Evolutionary conservation across 1,140 invertebrate genomes (phyloP).

Genomic region (Dufourea novaeangliae): DNA sequence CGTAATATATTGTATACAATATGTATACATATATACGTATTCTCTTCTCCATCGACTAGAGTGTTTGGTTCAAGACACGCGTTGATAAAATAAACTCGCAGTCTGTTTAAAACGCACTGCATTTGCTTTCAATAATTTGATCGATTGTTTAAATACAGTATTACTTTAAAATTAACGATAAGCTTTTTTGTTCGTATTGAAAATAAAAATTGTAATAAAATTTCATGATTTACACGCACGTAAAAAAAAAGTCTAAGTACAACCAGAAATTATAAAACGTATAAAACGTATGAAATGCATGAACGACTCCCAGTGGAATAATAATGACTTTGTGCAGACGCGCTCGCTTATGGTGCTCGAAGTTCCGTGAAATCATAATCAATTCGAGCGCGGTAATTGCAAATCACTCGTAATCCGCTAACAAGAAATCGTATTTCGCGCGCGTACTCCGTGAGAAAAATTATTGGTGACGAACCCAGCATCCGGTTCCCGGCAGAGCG

Average conservation of each 20-base stretch:
- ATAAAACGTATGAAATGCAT: conserved; percentile 17
- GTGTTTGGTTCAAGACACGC: conserved; percentile 16
- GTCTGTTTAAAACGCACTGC: background rate
- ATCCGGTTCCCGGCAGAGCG: conserved; percentile 63
- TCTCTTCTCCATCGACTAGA: conserved; percentile 44
- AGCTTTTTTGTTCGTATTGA: background rate
- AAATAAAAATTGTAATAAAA: background rate
- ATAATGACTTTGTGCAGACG: background rate
- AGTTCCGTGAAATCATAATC: background rate
- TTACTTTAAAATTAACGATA: background rate
- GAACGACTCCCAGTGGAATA: conserved; percentile 12
- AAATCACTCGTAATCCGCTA: background rate
- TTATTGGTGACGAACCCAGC: conserved; percentile 2
- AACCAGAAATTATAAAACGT: background rate
- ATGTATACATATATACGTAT: conserved; percentile 5
- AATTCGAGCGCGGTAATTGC: background rate
- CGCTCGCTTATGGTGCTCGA: background rate
- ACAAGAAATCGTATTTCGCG: background rate
- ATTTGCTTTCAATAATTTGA: conserved; percentile 1
- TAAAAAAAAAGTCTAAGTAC: conserved; percentile 15
- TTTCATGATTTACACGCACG: background rate
- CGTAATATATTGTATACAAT: conserved; percentile 12
- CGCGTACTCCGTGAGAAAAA: conserved; percentile 17
- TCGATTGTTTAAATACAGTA: background rate
- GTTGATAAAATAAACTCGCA: background rate